Percentiles rank a stretch among this genome's conserved stretches.
Conservation (phyloP, 2,113 vertebrate genomes). For the Collichthys lucidus region DNA sequence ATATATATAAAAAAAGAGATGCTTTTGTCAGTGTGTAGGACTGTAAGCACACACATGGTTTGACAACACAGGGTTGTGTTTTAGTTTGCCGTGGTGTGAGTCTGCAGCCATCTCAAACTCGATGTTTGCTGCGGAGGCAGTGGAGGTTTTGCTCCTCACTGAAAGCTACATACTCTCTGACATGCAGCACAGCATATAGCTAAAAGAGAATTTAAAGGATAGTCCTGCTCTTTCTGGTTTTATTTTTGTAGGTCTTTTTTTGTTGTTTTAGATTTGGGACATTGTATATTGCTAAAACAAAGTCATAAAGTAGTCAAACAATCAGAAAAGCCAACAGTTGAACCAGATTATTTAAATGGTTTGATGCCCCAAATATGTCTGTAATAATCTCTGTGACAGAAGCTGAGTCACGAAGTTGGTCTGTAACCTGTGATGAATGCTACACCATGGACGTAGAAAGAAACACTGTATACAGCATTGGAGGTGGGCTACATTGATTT, state of each 20-base stretch:
- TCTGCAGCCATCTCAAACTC: conserved; percentile 49
- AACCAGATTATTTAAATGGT: not conserved
- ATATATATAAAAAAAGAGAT: not conserved
- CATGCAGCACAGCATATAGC: not conserved
- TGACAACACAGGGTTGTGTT: conserved; percentile 12
- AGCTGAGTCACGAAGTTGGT: not conserved
- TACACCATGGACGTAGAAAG: not conserved
- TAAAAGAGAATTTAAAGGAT: not conserved
- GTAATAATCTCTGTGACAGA: not conserved
- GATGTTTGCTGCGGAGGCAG: conserved; percentile 2
- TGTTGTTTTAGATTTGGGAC: not conserved
- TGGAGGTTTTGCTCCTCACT: not conserved
- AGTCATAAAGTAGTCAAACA: not conserved
- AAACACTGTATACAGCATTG: no score
- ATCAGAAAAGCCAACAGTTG: not conserved
- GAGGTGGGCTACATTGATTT: no score
- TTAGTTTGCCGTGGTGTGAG: conserved; percentile 1
- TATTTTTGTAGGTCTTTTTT: not conserved
- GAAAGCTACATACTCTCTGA: conserved; percentile 4
- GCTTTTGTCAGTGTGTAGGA: conserved; percentile 22
- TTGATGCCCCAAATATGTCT: not conserved
- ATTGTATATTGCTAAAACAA: not conserved
- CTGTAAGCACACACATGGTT: conserved; percentile 18
- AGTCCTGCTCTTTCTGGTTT: not conserved
- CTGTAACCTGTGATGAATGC: not conserved